Evolutionary conservation across 2,113 vertebrate species (phyloP).

Genomic region (Oryzias javanicus): DNA sequence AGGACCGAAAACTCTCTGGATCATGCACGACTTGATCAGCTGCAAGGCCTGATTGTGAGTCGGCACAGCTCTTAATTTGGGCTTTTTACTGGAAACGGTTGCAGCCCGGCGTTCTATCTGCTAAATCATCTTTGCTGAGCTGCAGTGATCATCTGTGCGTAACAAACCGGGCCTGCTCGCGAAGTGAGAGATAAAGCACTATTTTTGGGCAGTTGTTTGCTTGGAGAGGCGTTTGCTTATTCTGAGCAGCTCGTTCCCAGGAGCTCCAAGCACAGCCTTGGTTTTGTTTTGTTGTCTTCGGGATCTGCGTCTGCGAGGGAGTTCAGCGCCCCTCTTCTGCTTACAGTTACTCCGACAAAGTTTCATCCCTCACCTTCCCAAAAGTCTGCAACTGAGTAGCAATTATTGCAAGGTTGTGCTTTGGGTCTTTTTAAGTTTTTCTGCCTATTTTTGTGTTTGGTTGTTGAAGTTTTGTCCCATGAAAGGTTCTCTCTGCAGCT

Average conservation of each 20-base stretch:
- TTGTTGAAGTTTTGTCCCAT: slow-evolving; percentile 24
- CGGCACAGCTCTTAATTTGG: slow-evolving; percentile 19
- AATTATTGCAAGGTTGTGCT: slow-evolving; percentile 60
- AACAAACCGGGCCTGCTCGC: slow-evolving; percentile 68
- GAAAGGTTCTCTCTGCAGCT: slow-evolving; percentile 42
- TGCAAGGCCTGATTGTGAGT: slow-evolving; percentile 40
- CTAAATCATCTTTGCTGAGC: slow-evolving; percentile 53
- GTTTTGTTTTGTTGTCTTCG: slow-evolving; percentile 71
- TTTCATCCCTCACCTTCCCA: slow-evolving; percentile 42
- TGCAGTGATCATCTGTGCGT: slow-evolving; percentile 67
- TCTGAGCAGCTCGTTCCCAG: slow-evolving; percentile 72
- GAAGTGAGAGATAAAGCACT: slow-evolving; percentile 69
- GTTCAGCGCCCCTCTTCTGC: slow-evolving; percentile 60
- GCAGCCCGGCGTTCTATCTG: slow-evolving; percentile 53
- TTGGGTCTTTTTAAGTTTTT: slow-evolving; percentile 43
- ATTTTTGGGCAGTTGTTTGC: slow-evolving; percentile 78
- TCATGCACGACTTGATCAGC: slow-evolving; percentile 36
- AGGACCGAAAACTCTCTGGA: slow-evolving; percentile 30
- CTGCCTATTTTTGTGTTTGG: slow-evolving; percentile 36
- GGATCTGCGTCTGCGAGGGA: slow-evolving; percentile 66
- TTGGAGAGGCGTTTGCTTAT: slow-evolving; percentile 73
- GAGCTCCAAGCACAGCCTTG: slow-evolving; percentile 61
- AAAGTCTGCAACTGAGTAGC: slow-evolving; percentile 49
- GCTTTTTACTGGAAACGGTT: slow-evolving; percentile 59
- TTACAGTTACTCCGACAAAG: slow-evolving; percentile 33